Evolutionary conservation across 1,140 invertebrate species (phyloP).

Genomic region (Euura saliciscinereae): DNA sequence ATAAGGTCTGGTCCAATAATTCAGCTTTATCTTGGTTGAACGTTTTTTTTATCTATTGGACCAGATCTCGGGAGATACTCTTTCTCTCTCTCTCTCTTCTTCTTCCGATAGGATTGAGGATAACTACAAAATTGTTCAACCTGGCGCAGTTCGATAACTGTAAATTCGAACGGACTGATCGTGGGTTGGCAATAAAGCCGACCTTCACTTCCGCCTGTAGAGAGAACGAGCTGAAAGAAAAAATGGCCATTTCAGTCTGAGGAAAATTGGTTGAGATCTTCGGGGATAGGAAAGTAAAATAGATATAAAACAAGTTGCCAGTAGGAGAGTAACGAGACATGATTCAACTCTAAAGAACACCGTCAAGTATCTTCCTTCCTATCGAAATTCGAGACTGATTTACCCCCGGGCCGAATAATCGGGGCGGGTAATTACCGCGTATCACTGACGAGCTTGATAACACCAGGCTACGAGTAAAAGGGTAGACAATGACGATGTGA

Average conservation of each 20-base stretch:
- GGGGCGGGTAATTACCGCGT: not conserved
- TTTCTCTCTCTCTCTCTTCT: not conserved
- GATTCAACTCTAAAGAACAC: not conserved
- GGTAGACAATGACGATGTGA: not conserved
- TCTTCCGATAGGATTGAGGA: not conserved
- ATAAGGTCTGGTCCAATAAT: not conserved
- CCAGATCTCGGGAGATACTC: not conserved
- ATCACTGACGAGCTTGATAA: conserved; percentile 2
- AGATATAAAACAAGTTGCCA: not conserved
- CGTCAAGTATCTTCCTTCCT: no score
- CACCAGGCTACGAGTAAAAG: not conserved
- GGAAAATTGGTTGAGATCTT: not conserved
- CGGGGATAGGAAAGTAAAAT: not conserved
- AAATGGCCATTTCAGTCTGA: not conserved
- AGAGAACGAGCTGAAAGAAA: not conserved
- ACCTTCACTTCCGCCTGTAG: not conserved
- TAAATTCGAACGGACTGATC: not conserved
- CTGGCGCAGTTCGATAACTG: not conserved
- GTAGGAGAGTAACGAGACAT: not conserved
- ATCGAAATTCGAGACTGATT: no score
- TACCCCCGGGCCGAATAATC: no score
- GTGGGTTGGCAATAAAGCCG: not conserved
- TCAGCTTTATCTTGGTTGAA: not conserved
- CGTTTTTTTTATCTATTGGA: not conserved
- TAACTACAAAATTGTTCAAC: not conserved